Percentiles rank a stretch among this genome's conserved stretches.
These are phyloP conservation scores for Regulus satrapa DNA, from an alignment of 2,113 vertebrate genomes.

Conservation along the genomic window DNA sequence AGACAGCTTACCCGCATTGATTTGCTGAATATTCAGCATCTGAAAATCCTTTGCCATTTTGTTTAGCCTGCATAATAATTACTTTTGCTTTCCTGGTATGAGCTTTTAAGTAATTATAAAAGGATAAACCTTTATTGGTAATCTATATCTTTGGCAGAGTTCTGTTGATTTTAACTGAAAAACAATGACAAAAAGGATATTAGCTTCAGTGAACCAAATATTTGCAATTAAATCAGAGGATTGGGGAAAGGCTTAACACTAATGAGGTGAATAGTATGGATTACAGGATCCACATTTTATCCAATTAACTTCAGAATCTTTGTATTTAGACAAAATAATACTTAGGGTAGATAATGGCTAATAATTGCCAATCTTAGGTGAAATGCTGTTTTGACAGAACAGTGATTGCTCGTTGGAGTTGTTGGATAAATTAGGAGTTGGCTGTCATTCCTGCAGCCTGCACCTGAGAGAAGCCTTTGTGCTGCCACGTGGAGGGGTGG, in stretches of 20 bases:
- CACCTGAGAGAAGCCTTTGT: neutral
- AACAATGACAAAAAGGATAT: slow-evolving; percentile 67
- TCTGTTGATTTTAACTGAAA: slow-evolving; percentile 70
- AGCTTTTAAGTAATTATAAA: slow-evolving; percentile 70
- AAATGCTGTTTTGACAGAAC: neutral
- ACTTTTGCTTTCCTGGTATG: slow-evolving; percentile 42
- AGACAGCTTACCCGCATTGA: neutral
- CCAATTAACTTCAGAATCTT: slow-evolving; percentile 56
- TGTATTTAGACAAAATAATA: slow-evolving; percentile 43
- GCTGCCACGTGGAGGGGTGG: fast-evolving
- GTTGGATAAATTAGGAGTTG: neutral
- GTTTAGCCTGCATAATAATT: slow-evolving; percentile 52
- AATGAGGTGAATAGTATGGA: slow-evolving; percentile 66
- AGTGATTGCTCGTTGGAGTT: neutral
- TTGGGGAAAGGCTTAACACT: slow-evolving; percentile 61
- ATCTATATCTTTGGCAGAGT: slow-evolving; percentile 65
- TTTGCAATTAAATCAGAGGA: slow-evolving; percentile 67
- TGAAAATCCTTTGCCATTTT: slow-evolving; percentile 54
- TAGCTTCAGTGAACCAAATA: slow-evolving; percentile 63
- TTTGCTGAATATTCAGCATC: slow-evolving; percentile 55
- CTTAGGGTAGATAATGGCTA: slow-evolving; percentile 14
- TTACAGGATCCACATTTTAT: slow-evolving; percentile 49
- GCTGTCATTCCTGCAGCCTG: neutral
- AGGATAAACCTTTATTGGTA: slow-evolving; percentile 68
- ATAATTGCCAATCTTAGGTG: neutral